Percentiles rank a stretch among this genome's conserved stretches.
phyloP scores from a whole-genome alignment of 2,113 vertebrate genomes.

The Eira barbara region DNA sequence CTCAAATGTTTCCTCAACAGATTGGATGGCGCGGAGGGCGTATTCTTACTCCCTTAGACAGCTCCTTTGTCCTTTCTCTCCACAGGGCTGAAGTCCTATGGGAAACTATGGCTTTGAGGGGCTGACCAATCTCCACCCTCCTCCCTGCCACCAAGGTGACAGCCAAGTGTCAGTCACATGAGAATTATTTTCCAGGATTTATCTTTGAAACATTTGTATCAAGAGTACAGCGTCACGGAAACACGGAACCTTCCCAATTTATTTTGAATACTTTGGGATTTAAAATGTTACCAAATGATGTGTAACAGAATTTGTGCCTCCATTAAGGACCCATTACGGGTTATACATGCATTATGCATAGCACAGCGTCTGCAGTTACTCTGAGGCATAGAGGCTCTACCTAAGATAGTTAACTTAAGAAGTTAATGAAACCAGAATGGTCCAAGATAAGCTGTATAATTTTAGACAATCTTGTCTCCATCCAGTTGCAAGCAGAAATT shows the following conservation, averaged over 20 bases:
- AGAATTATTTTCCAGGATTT: not conserved
- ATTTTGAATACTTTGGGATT: conserved; percentile 22
- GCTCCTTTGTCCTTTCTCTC: not conserved
- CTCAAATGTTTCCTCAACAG: not conserved
- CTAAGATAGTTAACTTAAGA: not conserved
- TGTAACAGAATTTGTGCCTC: not conserved
- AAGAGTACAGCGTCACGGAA: not conserved
- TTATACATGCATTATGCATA: not conserved
- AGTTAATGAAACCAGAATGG: not conserved
- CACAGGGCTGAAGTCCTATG: not conserved
- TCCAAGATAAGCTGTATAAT: not conserved
- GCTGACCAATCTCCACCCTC: not conserved
- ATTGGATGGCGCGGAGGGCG: not conserved
- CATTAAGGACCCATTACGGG: not conserved
- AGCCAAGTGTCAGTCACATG: not conserved
- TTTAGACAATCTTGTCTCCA: not conserved
- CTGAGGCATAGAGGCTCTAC: not conserved
- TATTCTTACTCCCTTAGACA: not conserved
- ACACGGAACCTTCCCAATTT: not conserved
- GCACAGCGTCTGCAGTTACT: not conserved
- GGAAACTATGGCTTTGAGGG: not conserved
- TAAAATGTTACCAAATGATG: not conserved
- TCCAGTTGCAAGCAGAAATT: not conserved
- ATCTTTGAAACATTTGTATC: not conserved
- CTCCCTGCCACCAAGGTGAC: not conserved